Base-by-base conservation (phyloP, 2,888 invertebrate species). In the Phymatocera aterrima region DNA sequence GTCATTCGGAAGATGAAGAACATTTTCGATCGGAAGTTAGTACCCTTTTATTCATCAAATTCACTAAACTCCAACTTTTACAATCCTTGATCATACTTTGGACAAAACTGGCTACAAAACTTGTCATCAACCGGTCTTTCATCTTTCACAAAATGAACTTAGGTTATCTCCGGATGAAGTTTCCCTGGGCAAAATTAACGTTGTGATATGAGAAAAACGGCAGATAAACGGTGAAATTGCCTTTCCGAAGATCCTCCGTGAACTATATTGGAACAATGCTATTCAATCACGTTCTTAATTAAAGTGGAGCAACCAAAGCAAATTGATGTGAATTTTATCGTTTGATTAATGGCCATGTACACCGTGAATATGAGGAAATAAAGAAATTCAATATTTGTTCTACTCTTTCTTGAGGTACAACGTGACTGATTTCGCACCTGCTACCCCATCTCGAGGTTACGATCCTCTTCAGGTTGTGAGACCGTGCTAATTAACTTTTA, bases 271-370 rank as follows among this genome's bases (percentile, higher is more conserved):
- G 43, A 46, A 68, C 46, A 34, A 68, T 46, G 31, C 68, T 18
- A 48, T 64, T 64, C n/a, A 46, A 46, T 46, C 15, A 68, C 15
- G 68, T 68, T 3, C 46, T 68, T 68, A 68, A 68, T 68, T 28
- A 48, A 24, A 8, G 28, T 12, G 43, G 24, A 24, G 68, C 46
- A 68, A 68, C 46, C 68, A 68, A 68, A 43, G 4, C 8, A 46
- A n/a, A 43, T 68, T 68, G 43, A 24, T 43, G 28, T 46, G 18
- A 15, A 68, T 28, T 68, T 28, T 46, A 6, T 18, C 21, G 18
- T 37, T 18, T 64, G 61, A 37, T 37, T 37, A 64, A 64, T 64
- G 34, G 61, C 61, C 12, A n/a, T 64, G 61, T 37, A 64, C 18
- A 64, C 34, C 61, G n/a, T 64, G 10, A 64, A 64, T 28, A 57